Evolutionary conservation across 2,797 vertebrate species (phyloP), one percentile per base, ranked within the genome.

Genomic region (Gouania willdenowi): DNA sequence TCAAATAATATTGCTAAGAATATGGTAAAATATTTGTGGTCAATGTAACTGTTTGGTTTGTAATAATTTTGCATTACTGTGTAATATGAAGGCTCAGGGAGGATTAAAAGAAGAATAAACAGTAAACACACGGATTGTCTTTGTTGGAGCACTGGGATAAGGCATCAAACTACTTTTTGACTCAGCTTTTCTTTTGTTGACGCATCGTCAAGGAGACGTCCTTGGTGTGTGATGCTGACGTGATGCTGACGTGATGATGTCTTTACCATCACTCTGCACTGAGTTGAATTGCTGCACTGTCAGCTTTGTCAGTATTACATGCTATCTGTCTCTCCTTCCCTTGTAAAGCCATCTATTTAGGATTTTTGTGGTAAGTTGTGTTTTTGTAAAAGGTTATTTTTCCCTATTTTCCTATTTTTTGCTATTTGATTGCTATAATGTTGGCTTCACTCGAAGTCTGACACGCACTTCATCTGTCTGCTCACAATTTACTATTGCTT

Each of bases 121-220:
- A n/a, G n/a, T n/a, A n/a, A n/a, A n/a, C n/a, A n/a, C n/a, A n/a
- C n/a, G n/a, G n/a, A n/a, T 31, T 4, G n/a, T n/a, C 6, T 15
- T 35, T 25, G 15, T 27, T 12, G 14, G 4, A 6, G 11, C 14
- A 27, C 12, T 14, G 0, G n/a, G n/a, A n/a, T 27, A 14, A 27
- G 27, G 3, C n/a, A n/a, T n/a, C n/a, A n/a, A n/a, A n/a, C n/a
- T n/a, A n/a, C n/a, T n/a, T n/a, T n/a, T n/a, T n/a, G n/a, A n/a
- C n/a, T n/a, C n/a, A n/a, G n/a, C n/a, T n/a, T n/a, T n/a, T n/a
- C n/a, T n/a, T n/a, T 87, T 88, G 83, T 89, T 88, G 75, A 66
- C 31, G 30, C 24, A 81, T 89, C 12, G 71, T 73, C 75, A 66
- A 34, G 80, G 84, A 13, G 58, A 85, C 61, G 2, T 30, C 49